Base-by-base conservation (phyloP, 1,140 invertebrate species). In the Lysiphlebus fabarum region DNA sequence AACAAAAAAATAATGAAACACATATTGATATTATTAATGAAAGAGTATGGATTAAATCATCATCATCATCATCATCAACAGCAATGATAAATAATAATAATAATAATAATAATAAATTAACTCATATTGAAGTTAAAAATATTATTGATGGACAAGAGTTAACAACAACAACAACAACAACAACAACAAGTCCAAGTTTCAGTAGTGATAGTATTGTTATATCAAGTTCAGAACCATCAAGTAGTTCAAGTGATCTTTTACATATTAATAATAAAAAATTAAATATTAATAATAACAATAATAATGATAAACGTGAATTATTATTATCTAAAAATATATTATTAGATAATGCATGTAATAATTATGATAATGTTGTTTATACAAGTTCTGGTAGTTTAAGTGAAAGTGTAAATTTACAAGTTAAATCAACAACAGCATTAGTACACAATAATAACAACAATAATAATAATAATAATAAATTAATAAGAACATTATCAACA, bases 271-370 rank as follows among this genome's bases (percentile, higher is more conserved):
- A 55, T 14, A 62, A 69, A 14, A 57, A 55, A 17, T 44, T 38
- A 14, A 40, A 56, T 58, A 49, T 53, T 48, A 58, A 59, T 58
- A 65, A 57, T 14, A 59, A 55, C 12, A 62, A 53, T 26, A 26
- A 2, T 26, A 26, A 26, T 89, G 7, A 81, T 90, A 62, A 78
- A 86, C 34, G 80, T 90, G 55, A 88, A 88, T 63, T 83, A 83
- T 6, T 44, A 55, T 87, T 87, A 0, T 88, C 88, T 6, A 90
- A 87, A 67, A 91, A 91, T 70, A 90, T 91, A 65, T 72, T 91
- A 2, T 70, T 91, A 8, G 89, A 90, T 71, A 91, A 90, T 67
- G 85, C 85, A 14, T 85, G 87, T 54, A 84, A 7, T 3, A 51
- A 85, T 38, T 85, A 84, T 65, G 77, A 82, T 54, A 82, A 87